Conservation (phyloP, 2,797 vertebrate genomes). For the Cheirogaleus major region DNA sequence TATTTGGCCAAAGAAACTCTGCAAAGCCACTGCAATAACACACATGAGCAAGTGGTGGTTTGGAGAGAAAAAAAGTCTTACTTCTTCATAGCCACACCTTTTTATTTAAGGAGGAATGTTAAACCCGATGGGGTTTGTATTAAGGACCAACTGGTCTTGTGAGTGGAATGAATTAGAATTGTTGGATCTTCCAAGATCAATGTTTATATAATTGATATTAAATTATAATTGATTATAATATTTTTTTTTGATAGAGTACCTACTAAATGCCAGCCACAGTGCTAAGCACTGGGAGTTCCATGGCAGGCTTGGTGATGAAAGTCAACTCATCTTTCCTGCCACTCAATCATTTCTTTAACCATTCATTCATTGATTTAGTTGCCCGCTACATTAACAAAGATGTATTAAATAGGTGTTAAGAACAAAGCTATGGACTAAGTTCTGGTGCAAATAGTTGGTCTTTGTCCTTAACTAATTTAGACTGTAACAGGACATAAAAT, state of each 20-base stretch:
- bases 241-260: neutral
- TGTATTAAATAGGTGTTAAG: neutral
- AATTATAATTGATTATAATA: neutral
- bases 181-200: neutral
- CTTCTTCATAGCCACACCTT: neutral
- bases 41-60: neutral
- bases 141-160: neutral
- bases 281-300: neutral
- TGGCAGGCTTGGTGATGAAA: neutral
- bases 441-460: neutral
- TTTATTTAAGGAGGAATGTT: neutral
- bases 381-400: neutral
- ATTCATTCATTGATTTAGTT: neutral
- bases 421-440: neutral
- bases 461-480: neutral
- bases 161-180: neutral
- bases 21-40: neutral
- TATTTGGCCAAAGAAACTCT: slow-evolving; percentile 7
- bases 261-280: neutral
- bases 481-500: neutral
- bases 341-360: neutral
- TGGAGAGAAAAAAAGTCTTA: neutral
- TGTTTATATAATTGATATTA: neutral
- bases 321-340: neutral
- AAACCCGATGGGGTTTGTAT: neutral